Conservation (phyloP, 2,797 vertebrate species). For the Rousettus madagascariensis region DNA sequence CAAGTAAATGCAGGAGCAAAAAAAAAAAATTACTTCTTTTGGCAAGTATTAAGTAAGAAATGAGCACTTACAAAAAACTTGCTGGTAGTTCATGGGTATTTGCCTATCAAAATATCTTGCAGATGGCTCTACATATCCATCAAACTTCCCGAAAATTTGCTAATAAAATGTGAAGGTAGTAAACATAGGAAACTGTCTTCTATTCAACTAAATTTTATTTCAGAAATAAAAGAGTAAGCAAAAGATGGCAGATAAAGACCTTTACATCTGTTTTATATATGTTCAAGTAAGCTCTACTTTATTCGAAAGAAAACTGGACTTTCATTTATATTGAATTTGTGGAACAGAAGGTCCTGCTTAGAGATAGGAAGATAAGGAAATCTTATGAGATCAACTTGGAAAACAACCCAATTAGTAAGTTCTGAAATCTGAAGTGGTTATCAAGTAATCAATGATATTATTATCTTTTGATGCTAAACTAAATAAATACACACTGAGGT, state of each 20-base stretch:
- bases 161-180: not conserved
- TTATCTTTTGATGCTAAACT: not conserved
- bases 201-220: not conserved
- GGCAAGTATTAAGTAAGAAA: not conserved
- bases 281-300: not conserved
- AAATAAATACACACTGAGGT: not conserved
- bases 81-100: not conserved
- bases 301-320: not conserved
- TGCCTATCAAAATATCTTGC: not conserved
- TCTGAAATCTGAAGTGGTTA: constrained; percentile 18
- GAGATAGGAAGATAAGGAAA: not conserved
- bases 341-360: not conserved
- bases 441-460: not conserved
- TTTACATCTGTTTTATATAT: not conserved
- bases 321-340: not conserved
- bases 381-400: not conserved
- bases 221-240: not conserved
- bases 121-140: not conserved
- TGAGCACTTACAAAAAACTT: not conserved
- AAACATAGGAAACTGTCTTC: not conserved
- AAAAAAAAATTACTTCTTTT: not conserved
- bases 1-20: not conserved
- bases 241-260: not conserved
- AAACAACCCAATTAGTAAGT: not conserved
- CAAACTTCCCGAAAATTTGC: not conserved